phyloP scores from a whole-genome alignment of 2,113 vertebrate species.

The Passer montanus region DNA sequence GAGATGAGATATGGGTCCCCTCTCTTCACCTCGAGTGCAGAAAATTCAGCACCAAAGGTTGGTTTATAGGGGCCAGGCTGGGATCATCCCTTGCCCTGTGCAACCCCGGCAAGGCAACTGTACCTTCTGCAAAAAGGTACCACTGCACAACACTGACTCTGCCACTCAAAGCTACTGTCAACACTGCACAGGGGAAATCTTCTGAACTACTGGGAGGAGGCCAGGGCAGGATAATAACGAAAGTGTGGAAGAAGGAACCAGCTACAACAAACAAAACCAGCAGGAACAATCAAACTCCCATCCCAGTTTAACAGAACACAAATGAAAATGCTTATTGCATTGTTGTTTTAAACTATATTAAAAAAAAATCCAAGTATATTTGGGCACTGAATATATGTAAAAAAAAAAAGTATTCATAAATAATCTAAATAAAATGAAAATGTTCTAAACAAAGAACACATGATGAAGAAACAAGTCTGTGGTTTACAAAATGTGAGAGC shows the following conservation, averaged over 20 bases:
- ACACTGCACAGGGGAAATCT: not conserved
- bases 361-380: not conserved
- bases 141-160: not conserved
- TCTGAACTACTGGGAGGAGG: not conserved
- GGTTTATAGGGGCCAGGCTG: not conserved
- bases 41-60: not conserved
- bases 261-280: not conserved
- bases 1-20: not conserved
- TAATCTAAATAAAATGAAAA: not conserved
- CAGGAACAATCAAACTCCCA: not conserved
- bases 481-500: not conserved
- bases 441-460: not conserved
- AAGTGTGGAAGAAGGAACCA: conserved; percentile 2
- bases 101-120: not conserved
- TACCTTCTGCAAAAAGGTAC: not conserved
- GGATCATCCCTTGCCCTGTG: not conserved
- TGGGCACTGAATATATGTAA: not conserved
- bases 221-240: not conserved
- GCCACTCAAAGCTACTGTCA: not conserved
- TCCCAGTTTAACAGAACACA: not conserved
- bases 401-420: not conserved
- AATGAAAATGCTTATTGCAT: not conserved
- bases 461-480: not conserved
- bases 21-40: not conserved
- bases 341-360: not conserved